Evolutionary conservation across 2,888 invertebrate genomes (phyloP), one percentile per base, ranked within the genome.

Genomic region (Nipponacmea schrenckii): DNA sequence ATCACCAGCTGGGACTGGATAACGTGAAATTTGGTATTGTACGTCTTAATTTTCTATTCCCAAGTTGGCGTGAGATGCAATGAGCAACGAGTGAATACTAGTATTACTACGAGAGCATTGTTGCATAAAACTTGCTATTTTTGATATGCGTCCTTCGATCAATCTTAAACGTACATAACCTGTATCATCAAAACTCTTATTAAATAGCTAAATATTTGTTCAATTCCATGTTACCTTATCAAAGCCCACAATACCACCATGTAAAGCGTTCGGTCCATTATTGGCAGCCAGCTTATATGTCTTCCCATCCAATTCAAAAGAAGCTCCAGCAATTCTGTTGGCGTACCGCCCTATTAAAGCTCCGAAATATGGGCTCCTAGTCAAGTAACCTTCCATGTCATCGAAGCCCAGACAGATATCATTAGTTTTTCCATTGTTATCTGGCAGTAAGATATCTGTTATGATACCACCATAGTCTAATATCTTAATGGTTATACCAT

Each of bases 341-440:
- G 95, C 95, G 31, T 94, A 94, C 66, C 97, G 92, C 0, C 97
- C 97, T 72, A 97, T 91, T 0, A 95, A 93, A 0, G 94, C 93
- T 7, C 97, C 97, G 84, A 97, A 94, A 86, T 96, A 96, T 0
- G 94, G 94, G 84, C 73, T 70, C 64, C 86, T 81, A 31, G 77
- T 79, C 63, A 85, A 80, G 77, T 88, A 89, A 92, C 96, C 95
- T 88, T 93, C 91, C 74, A 96, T 89, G 72, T 93, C 91, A 86
- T 96, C 95, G 84, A 93, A 96, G 24, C 96, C 96, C 45, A 95
- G 91, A 0, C 94, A 91, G 2, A 97, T 91, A 85, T 97, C 96
- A 20, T 92, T 93, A 10, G 93, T 83, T 15, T 91, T 89, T 27
- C 94, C 95, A 83, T 91, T 90, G 77, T 91, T 92, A 86, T 95